Base-by-base conservation (phyloP, 2,797 vertebrate species). In the Sebastes trivittatus region DNA sequence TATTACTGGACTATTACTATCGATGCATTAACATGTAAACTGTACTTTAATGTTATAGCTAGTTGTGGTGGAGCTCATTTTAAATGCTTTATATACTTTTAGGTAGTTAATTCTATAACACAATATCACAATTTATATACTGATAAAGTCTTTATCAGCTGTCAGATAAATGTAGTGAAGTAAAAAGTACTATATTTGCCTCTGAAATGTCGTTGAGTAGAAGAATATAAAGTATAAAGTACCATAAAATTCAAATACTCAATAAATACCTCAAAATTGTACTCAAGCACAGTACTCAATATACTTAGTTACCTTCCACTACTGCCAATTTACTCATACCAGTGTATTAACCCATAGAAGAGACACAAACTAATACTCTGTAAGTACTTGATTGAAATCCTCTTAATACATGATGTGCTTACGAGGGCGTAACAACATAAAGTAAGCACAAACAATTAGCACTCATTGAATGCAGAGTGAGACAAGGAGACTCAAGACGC, bases 311-410 rank as follows among this genome's bases (percentile, higher is more conserved):
- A 25, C 32, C 25, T 38, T 4, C 5, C 30, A 25, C 22, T 22
- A 25, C 32, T 56, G 2, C 38, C 20, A 10, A 1, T 59, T n/a
- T 29, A 36, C 20, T 63, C 49, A 22, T 11, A 20, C 13, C 27
- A 18, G 16, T 52, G 67, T 64, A 22, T 64, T 22, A 71, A 73
- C 76, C 55, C 20, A 13, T 4, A 6, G 63, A 72, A 62, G 22
- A 71, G 22, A 64, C 36, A 42, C 69, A 60, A 30, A 29, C 58
- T 75, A 65, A 69, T 8, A n/a, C 78, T 32, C 56, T 83, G 25
- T 81, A 55, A 81, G 86, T 18, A 52, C 78, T 72, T 77, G 60
- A 4, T 73, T 67, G 30, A 78, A 87, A 89, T 87, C 87, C 85
- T 88, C 82, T 87, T 83, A 81, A 67, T 52, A 42, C 73, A 54